These are phyloP conservation scores for Bombus huntii DNA, from an alignment of 1,140 invertebrate genomes.

Conservation along the genomic window DNA sequence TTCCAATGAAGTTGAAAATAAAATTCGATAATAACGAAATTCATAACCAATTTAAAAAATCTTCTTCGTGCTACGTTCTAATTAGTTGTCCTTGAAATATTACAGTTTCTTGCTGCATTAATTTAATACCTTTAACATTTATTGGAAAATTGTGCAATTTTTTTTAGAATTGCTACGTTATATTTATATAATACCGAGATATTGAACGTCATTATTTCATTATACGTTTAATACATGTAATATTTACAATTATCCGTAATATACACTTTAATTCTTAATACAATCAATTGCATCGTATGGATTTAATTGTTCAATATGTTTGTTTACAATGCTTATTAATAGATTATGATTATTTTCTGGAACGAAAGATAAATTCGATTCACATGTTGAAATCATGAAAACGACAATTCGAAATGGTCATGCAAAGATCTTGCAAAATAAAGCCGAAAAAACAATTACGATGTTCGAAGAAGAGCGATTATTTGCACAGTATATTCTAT, in stretches of 20 bases:
- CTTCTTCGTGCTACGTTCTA: too few relatives aligned
- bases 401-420: not conserved
- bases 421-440: not conserved
- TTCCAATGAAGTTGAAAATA: not conserved
- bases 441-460: not conserved
- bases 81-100: too few relatives aligned
- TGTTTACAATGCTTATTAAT: not conserved
- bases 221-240: not conserved
- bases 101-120: too few relatives aligned
- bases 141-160: not conserved
- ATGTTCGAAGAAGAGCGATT: not conserved
- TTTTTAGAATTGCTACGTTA: not conserved
- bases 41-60: not conserved
- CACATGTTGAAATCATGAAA: not conserved
- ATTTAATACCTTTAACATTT: not conserved
- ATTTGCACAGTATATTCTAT: not conserved
- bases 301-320: not conserved
- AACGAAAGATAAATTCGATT: not conserved
- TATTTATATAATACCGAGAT: not conserved
- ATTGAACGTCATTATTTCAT: not conserved
- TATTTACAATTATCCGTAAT: not conserved
- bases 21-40: not conserved
- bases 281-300: not conserved
- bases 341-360: not conserved
- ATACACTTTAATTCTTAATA: not conserved